Evolutionary conservation across 37 sponge, comb jelly and placozoan genomes (phyloP), one percentile per base, ranked within the genome.

Genomic region (Hexactinellida sp.): DNA sequence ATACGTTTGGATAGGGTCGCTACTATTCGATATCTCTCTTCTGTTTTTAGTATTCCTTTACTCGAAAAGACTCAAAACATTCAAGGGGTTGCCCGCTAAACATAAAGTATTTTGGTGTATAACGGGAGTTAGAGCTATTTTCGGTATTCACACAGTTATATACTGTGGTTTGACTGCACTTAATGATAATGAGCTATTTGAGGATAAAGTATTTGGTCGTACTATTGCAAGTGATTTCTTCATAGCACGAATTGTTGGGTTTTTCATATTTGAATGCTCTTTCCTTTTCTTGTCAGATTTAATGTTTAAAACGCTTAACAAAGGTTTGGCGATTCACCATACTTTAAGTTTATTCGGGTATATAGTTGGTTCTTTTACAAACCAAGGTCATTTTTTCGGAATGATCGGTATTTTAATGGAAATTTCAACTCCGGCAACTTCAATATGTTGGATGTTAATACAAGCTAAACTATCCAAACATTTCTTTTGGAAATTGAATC

Each of bases 41-140:
- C 34, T 63, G 5, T 25, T 63, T n/a, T n/a, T 63, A 63, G 76
- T 63, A 10, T 63, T 21, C 76, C 3, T 63, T 7, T n/a, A 25
- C 3, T 63, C 76, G 34, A 23, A 25, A 23, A 63, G 76, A n/a
- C 76, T 63, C 32, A 63, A 63, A 63, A 63, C 76, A 10, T 63
- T 63, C 76, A 63, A 25, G 21, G 30, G 5, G 1, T 23, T 63
- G 21, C 76, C 76, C 21, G 13, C 3, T n/a, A 63, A 63, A 28
- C 76, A 63, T n/a, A 63, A 63, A 63, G 76, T 63, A 3, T 63
- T 63, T n/a, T 63, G 76, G 76, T 63, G 76, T n/a, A 5, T 63
- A 63, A 63, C 76, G 5, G 76, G 76, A 32, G 76, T 63, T 32
- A 7, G 76, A 7, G 76, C 76, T 10, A 63, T 63, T 25, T 63